Base-by-base conservation (phyloP, 2,797 vertebrate species). In the Channa striata region DNA sequence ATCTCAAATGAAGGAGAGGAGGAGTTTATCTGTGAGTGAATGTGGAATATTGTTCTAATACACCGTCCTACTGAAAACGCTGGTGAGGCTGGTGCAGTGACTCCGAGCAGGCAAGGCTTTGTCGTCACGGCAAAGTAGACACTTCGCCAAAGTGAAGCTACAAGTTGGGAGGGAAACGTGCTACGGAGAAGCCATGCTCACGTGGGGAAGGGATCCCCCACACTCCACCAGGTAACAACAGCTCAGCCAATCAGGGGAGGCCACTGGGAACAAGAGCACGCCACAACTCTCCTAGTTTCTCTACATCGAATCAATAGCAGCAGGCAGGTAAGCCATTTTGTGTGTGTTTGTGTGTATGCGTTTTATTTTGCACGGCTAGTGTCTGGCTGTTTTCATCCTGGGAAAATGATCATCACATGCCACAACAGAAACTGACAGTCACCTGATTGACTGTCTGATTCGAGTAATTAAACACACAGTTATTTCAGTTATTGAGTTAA, bases 171-270 rank as follows among this genome's bases (percentile, higher is more conserved):
- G 74, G 77, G 81, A 71, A 82, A 78, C 81, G 61, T 74, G 68
- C 71, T 58, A 69, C 75, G 58, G 79, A 80, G 82, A 80, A 77
- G 56, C 67, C 47, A 19, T 67, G 36, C 59, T 60, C 6, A 2
- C 63, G 58, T 9, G 48, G 43, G 44, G 59, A 50, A 71, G 46
- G 72, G 40, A 88, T n/a, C 69, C 56, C 69, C 70, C 68, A 36
- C 11, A 36, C 83, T 81, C 68, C 72, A 51, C 74, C 78, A 93
- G 93, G 87, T 92, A 89, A 93, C 89, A 90, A 91, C 91, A 92
- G 84, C 67, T 58, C 77, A 80, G 74, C 91, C 91, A 93, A 92
- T 92, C 90, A 90, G 84, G 46, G n/a, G 57, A 78, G 72, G 61
- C 76, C 66, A 56, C 53, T 74, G 82, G 80, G 84, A 83, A 67